A percentile compares a stretch with the other conserved stretches of the same genome.
Evolutionary conservation across 2,888 invertebrate genomes (phyloP).

Genomic region (Uloborus plumipes): DNA sequence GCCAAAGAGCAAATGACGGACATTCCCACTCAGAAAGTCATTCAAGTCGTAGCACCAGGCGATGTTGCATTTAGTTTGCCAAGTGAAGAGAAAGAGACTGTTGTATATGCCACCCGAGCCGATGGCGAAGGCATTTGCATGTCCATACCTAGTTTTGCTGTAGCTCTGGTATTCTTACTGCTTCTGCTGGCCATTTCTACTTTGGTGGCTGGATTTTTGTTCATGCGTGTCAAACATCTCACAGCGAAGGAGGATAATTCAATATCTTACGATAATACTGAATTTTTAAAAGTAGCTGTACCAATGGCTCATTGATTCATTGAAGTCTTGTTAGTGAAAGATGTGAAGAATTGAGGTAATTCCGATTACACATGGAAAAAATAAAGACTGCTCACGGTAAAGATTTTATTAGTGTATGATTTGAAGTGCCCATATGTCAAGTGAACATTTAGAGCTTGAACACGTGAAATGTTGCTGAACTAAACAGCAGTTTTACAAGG

Average conservation of each 20-base stretch:
- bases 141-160: constrained; percentile 93
- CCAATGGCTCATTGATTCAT: constrained; percentile 41
- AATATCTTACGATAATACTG: constrained; percentile 60
- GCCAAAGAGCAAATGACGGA: constrained; percentile 78
- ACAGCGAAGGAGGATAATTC: constrained; percentile 59
- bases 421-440: too few species aligned
- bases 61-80: constrained; percentile 79
- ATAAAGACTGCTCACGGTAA: too few species aligned
- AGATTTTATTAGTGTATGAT: too few species aligned
- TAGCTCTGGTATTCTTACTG: constrained; percentile 89
- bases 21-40: constrained; percentile 71
- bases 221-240: constrained; percentile 82
- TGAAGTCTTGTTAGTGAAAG: background rate
- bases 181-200: constrained; percentile 90
- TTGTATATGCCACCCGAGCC: constrained; percentile 68
- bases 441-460: too few species aligned
- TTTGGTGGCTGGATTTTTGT: constrained; percentile 91
- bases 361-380: too few species aligned
- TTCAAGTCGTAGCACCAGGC: constrained; percentile 73
- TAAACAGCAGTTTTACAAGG: too few species aligned
- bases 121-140: constrained; percentile 89
- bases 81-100: constrained; percentile 81
- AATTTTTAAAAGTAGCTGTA: constrained; percentile 60
- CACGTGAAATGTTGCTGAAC: too few species aligned
- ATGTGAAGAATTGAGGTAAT: background rate